Base-by-base conservation (phyloP, 2,113 vertebrate genomes). In the Phoenicopterus ruber region DNA sequence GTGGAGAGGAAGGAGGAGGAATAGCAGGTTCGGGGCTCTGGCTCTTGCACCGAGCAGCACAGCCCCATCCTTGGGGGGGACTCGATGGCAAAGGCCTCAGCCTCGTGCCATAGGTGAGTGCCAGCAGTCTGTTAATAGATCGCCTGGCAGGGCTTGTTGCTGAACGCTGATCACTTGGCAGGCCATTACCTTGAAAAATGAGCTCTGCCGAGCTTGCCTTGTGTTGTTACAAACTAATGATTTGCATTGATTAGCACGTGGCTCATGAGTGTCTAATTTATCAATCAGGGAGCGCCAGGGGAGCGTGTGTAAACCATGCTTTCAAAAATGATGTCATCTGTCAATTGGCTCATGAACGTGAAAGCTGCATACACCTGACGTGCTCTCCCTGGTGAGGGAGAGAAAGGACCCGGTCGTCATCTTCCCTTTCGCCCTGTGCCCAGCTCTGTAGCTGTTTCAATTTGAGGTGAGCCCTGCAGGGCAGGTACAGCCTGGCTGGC, bases 101-200 rank as follows among this genome's bases (percentile, higher is more conserved):
- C 40, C 58, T 34, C 0, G 0, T 59, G 57, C 88, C 86, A 25
- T 72, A 88, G 94, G 90, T 72, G 72, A 79, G 82, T 82, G 86
- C 96, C 91, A 92, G 49, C 72, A 90, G 76, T 57, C 71, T 20
- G 3, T 15, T 95, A 95, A 95, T 84, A 76, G 96, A 94, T 81
- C 3, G 2, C 77, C 89, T 97, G 97, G 97, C 97, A 95, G 61
- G 57, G 81, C 83, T 93, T 0, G 4, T 3, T 63, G 94, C 93
- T 93, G 87, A 95, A 70, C 67, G 29, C 42, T 72, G 90, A 85
- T 85, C 67, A 15, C 91, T 95, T 97, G 96, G 97, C 97, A 97
- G 96, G 90, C 97, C 66, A 94, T 97, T 96, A 97, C 96, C 95
- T 96, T 97, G 97, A 97, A 96, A 97, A 97, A 97, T 92, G 95